phyloP scores from a whole-genome alignment of 2,113 vertebrate genomes.

The Anolis sagrei region DNA sequence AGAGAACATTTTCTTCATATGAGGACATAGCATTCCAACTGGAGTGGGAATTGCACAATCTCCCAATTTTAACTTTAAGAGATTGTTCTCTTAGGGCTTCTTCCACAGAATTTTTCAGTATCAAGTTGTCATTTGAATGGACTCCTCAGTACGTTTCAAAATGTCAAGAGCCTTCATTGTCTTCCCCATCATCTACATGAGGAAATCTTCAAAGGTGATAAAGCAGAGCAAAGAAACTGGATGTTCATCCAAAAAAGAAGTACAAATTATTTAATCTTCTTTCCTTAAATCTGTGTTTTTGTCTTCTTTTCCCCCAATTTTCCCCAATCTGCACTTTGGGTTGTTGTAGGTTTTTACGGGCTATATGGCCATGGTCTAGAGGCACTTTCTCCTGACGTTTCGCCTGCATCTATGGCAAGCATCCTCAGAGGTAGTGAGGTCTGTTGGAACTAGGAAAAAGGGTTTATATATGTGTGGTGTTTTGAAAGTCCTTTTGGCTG shows the following conservation, averaged over 20 bases:
- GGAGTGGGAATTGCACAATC: no score
- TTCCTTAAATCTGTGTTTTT: background rate
- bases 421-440: no score
- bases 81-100: background rate
- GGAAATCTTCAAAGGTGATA: background rate
- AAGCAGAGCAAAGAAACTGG: background rate
- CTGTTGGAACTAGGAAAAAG: no score
- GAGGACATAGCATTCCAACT: no score
- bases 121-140: background rate
- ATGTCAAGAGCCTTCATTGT: background rate
- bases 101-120: background rate
- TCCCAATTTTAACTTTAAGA: background rate
- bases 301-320: background rate
- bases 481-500: no score
- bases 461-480: no score
- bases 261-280: background rate
- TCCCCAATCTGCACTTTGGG: no score
- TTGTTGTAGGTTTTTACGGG: no score
- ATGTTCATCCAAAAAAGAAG: background rate
- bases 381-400: no score
- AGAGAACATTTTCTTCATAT: no score
- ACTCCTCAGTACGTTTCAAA: background rate
- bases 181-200: background rate
- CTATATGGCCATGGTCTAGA: no score
- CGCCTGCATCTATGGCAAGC: no score